Conservation (phyloP, 2,888 invertebrate genomes). For the Leptodirus hochenwartii region DNA sequence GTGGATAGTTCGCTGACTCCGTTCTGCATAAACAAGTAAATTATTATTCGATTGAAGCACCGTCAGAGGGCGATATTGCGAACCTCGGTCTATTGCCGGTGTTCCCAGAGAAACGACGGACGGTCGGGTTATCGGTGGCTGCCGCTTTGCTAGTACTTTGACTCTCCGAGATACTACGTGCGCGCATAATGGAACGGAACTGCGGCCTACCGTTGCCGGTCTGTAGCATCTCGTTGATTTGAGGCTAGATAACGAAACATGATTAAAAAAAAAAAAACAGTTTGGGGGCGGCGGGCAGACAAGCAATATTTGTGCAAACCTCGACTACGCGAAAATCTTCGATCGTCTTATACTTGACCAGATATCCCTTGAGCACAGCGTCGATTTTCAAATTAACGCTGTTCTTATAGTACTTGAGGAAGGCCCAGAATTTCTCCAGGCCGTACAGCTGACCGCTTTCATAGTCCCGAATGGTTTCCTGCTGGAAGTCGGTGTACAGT, state of each 20-base stretch:
- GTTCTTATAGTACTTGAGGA: slow-evolving; percentile 88
- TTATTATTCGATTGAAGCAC: not conserved
- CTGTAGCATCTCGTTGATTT: slow-evolving; percentile 39
- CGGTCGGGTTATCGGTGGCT: not conserved
- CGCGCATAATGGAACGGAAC: slow-evolving; percentile 34
- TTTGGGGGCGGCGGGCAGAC: not conserved
- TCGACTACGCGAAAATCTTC: slow-evolving; percentile 77
- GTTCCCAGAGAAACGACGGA: slow-evolving; percentile 6
- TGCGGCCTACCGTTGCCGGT: slow-evolving; percentile 28
- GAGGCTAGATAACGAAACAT: slow-evolving; percentile 29
- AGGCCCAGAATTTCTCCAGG: slow-evolving; percentile 98
- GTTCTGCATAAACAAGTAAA: not conserved
- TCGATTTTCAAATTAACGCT: slow-evolving; percentile 56
- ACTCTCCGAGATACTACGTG: slow-evolving; percentile 50
- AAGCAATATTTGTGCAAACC: slow-evolving; percentile 25
- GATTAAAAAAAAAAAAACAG: not conserved
- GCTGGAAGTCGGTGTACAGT: slow-evolving; percentile 89
- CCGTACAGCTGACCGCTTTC: slow-evolving; percentile 92
- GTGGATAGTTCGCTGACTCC: slow-evolving; percentile 16
- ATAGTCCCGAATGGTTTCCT: slow-evolving; percentile 63
- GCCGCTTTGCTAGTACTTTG: slow-evolving; percentile 12
- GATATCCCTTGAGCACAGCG: slow-evolving; percentile 47
- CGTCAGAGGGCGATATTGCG: slow-evolving; percentile 4
- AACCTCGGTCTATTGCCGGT: slow-evolving; percentile 9
- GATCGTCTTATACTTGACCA: slow-evolving; percentile 67